Evolutionary conservation across 1,140 invertebrate species (phyloP).

Genomic region (Drosophila malerkotliana): DNA sequence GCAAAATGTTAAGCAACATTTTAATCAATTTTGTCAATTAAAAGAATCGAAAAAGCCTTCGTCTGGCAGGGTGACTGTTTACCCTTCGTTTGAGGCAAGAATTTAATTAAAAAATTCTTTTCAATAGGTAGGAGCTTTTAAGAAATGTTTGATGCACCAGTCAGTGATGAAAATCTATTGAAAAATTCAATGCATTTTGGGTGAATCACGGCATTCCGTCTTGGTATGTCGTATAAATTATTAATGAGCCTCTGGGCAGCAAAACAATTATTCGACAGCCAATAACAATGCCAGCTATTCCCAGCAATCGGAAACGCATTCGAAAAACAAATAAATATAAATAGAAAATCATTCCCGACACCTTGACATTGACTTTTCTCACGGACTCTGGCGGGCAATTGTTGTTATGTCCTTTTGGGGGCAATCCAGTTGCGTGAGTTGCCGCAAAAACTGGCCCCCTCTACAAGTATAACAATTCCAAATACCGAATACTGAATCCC

Average conservation of each 20-base stretch:
- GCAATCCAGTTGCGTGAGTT: slow-evolving; percentile 42
- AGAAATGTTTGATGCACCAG: slow-evolving; percentile 1
- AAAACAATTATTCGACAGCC: slow-evolving; percentile 8
- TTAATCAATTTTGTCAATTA: slow-evolving; percentile 81
- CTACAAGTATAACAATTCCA: background rate
- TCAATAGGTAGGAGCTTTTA: slow-evolving; percentile 29
- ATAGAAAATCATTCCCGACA: slow-evolving; percentile 48
- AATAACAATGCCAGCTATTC: slow-evolving; percentile 46
- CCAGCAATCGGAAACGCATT: slow-evolving; percentile 45
- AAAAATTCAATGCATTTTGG: slow-evolving; percentile 9
- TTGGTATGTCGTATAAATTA: slow-evolving; percentile 65
- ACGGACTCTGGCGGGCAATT: slow-evolving; percentile 45
- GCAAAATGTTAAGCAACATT: slow-evolving; percentile 75
- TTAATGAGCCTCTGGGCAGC: slow-evolving; percentile 58
- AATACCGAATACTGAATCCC: slow-evolving; percentile 16
- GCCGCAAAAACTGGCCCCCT: slow-evolving; percentile 42
- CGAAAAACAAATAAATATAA: slow-evolving; percentile 46
- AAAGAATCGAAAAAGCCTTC: slow-evolving; percentile 47
- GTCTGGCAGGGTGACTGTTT: background rate
- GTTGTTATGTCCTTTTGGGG: slow-evolving; percentile 63
- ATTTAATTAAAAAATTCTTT: slow-evolving; percentile 64
- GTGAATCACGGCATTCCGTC: slow-evolving; percentile 54
- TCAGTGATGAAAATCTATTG: slow-evolving; percentile 4
- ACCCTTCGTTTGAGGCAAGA: slow-evolving; percentile 41
- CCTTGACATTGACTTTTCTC: slow-evolving; percentile 74